Percentiles rank a stretch among this genome's conserved stretches.
Conservation (phyloP, 2,113 vertebrate species). For the Podilymbus podiceps region DNA sequence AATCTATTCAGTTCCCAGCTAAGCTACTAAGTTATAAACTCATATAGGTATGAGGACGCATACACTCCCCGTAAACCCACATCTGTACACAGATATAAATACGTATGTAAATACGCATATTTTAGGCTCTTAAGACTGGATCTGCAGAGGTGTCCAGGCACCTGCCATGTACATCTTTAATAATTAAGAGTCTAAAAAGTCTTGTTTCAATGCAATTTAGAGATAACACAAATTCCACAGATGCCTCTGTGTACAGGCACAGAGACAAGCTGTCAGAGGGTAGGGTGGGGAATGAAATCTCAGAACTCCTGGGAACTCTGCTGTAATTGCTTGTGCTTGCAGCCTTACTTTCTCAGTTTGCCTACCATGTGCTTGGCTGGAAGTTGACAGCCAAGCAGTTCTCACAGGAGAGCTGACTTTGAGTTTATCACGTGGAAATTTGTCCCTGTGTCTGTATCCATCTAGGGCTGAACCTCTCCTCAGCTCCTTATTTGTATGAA, state of each 20-base stretch:
- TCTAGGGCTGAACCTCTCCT: background rate
- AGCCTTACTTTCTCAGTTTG: background rate
- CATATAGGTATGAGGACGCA: background rate
- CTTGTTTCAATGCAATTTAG: background rate
- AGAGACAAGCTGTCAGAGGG: background rate
- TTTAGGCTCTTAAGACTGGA: background rate
- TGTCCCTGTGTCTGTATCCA: background rate
- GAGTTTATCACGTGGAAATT: rapidly evolving
- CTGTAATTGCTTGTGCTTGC: background rate
- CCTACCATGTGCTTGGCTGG: background rate
- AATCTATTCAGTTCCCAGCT: background rate
- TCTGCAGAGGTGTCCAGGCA: background rate
- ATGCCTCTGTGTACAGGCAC: background rate
- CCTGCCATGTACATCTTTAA: background rate
- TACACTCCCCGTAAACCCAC: background rate
- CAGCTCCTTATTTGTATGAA: background rate
- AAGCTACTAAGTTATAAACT: background rate
- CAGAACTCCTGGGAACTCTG: background rate
- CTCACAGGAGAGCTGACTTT: background rate
- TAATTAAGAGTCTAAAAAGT: background rate
- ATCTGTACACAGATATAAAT: background rate
- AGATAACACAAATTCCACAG: background rate
- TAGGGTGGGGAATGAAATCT: background rate
- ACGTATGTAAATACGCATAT: background rate
- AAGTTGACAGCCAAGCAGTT: background rate